Evolutionary conservation across 2,888 invertebrate species (phyloP).

Genomic region (Agriopis aurantiaria): DNA sequence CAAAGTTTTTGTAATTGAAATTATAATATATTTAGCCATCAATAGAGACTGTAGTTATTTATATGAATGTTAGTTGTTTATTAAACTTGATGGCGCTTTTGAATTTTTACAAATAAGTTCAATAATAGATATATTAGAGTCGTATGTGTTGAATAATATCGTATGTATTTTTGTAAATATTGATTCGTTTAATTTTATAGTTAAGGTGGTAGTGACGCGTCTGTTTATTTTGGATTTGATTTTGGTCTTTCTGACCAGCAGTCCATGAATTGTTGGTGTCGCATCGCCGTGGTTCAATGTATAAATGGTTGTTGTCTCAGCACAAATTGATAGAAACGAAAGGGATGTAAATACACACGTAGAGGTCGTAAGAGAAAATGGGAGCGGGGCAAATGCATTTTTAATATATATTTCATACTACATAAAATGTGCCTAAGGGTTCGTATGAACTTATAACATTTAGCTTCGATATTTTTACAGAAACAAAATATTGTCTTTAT

Average conservation of each 20-base stretch:
- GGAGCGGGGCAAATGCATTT: constrained; percentile 74
- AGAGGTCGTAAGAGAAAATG: constrained; percentile 47
- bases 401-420: constrained; percentile 64
- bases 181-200: constrained; percentile 49
- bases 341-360: constrained; percentile 71
- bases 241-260: constrained; percentile 51
- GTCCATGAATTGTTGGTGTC: constrained; percentile 53
- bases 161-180: constrained; percentile 69
- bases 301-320: constrained; percentile 55
- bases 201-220: constrained; percentile 51
- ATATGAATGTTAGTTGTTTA: constrained; percentile 81
- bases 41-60: constrained; percentile 79
- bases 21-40: constrained; percentile 66
- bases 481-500: constrained; percentile 38
- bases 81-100: constrained; percentile 69
- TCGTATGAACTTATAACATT: constrained; percentile 67
- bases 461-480: constrained; percentile 63
- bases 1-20: constrained; percentile 56
- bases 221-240: constrained; percentile 46
- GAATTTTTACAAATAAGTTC: constrained; percentile 62
- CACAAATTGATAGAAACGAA: constrained; percentile 57
- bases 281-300: constrained; percentile 51
- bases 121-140: constrained; percentile 51
- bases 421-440: constrained; percentile 80
- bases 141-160: constrained; percentile 48